phyloP scores from a whole-genome alignment of 2,888 invertebrate genomes.

The Nemotelus nigrinus region DNA sequence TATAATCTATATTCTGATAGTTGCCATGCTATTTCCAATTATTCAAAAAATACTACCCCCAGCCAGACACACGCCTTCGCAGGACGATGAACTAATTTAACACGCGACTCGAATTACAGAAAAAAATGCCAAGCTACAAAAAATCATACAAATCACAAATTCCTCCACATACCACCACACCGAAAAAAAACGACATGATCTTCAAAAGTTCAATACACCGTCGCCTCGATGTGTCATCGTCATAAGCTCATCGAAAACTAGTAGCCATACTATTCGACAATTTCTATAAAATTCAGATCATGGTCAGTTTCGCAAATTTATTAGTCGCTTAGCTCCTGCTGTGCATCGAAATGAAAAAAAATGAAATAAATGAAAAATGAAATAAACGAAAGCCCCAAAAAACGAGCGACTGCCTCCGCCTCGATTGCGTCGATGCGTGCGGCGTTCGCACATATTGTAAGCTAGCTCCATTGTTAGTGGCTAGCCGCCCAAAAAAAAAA shows the following conservation, averaged over 20 bases:
- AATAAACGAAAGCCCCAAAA: background rate
- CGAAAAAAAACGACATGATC: background rate
- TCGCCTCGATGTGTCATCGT: too few relatives aligned
- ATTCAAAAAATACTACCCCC: too few relatives aligned
- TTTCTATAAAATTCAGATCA: background rate
- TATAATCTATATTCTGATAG: too few relatives aligned
- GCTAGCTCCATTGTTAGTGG: background rate
- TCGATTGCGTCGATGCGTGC: conserved; percentile 4
- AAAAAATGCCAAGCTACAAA: too few relatives aligned
- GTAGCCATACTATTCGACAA: background rate
- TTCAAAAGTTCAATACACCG: conserved; percentile 14
- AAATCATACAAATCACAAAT: too few relatives aligned
- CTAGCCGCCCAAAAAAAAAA: background rate
- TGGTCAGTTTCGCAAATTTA: conserved; percentile 14
- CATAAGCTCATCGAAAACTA: too few relatives aligned
- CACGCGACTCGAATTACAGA: too few relatives aligned
- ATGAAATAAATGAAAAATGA: background rate
- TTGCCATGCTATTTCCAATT: too few relatives aligned
- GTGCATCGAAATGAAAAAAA: background rate
- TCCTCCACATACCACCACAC: too few relatives aligned
- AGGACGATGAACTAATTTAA: too few relatives aligned
- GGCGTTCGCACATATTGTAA: background rate
- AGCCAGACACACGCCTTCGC: too few relatives aligned
- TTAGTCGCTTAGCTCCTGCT: background rate
- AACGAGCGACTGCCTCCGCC: background rate